Evolutionary conservation across 2,888 invertebrate species (phyloP).

Genomic region (Aspidiotus destructor): DNA sequence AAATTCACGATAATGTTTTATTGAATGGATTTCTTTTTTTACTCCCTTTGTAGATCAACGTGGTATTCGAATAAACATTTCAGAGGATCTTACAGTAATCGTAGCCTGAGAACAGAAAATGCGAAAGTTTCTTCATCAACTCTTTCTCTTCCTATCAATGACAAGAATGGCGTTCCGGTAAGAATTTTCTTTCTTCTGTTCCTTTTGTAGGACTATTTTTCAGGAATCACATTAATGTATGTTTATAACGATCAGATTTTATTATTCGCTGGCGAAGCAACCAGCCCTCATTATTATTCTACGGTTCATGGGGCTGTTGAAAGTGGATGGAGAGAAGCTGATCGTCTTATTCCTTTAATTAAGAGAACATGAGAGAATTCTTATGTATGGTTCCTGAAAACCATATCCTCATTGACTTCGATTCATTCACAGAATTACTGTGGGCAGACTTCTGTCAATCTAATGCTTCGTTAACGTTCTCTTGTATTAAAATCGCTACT

Average conservation of each 20-base stretch:
- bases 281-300: slow-evolving; percentile 45
- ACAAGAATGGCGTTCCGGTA: slow-evolving; percentile 22
- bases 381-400: too few relatives aligned
- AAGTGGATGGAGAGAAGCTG: slow-evolving; percentile 48
- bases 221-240: too few relatives aligned
- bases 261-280: slow-evolving; percentile 56
- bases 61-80: slow-evolving; percentile 63
- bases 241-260: slow-evolving; percentile 40
- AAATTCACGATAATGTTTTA: too few relatives aligned
- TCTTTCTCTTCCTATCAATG: slow-evolving; percentile 11
- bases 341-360: slow-evolving; percentile 40
- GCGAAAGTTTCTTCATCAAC: slow-evolving; percentile 35
- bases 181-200: neutral
- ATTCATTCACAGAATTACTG: too few relatives aligned
- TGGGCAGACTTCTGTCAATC: too few relatives aligned
- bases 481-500: too few relatives aligned
- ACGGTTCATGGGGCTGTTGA: slow-evolving; percentile 51
- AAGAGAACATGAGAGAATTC: neutral
- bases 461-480: too few relatives aligned
- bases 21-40: too few relatives aligned
- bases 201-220: too few relatives aligned
- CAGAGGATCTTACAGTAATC: slow-evolving; percentile 61
- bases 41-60: slow-evolving; percentile 51
- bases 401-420: too few relatives aligned
- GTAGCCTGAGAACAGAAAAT: slow-evolving; percentile 47